A percentile compares a stretch with the other conserved stretches of the same genome.
These are phyloP conservation scores for Dreissena polymorpha DNA, from an alignment of 1,140 invertebrate species.

Conservation along the genomic window DNA sequence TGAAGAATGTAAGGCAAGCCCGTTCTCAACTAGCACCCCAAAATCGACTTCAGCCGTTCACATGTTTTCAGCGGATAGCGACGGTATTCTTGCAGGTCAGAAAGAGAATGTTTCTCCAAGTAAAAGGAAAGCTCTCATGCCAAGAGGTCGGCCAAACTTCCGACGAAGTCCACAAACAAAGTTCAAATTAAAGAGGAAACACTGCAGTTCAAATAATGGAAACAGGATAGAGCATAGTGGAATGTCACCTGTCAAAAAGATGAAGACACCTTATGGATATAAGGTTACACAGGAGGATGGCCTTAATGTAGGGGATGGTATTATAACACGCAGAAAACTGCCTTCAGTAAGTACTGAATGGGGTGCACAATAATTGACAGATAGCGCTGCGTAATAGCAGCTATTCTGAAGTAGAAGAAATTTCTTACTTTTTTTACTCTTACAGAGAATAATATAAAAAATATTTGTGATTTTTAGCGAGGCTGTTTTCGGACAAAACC, in stretches of 20 bases:
- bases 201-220: background rate
- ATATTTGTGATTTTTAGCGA: too few relatives aligned
- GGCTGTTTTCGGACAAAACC: too few relatives aligned
- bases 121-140: background rate
- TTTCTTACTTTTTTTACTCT: background rate
- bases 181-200: background rate
- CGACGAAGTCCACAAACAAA: background rate
- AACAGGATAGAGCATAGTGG: background rate
- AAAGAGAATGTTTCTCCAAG: too few relatives aligned
- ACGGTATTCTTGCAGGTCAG: too few relatives aligned
- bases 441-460: background rate
- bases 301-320: slow-evolving; percentile 59
- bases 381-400: background rate
- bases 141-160: background rate
- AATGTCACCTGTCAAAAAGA: slow-evolving; percentile 46
- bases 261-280: slow-evolving; percentile 22
- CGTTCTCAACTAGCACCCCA: background rate
- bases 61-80: too few relatives aligned
- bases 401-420: too few relatives aligned
- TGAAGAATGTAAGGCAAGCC: background rate
- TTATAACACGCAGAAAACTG: slow-evolving; percentile 59
- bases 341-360: slow-evolving; percentile 49
- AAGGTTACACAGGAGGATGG: background rate
- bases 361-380: background rate
- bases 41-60: background rate